Conservation (phyloP, 1,140 invertebrate species). For the Glomeris maerens region DNA sequence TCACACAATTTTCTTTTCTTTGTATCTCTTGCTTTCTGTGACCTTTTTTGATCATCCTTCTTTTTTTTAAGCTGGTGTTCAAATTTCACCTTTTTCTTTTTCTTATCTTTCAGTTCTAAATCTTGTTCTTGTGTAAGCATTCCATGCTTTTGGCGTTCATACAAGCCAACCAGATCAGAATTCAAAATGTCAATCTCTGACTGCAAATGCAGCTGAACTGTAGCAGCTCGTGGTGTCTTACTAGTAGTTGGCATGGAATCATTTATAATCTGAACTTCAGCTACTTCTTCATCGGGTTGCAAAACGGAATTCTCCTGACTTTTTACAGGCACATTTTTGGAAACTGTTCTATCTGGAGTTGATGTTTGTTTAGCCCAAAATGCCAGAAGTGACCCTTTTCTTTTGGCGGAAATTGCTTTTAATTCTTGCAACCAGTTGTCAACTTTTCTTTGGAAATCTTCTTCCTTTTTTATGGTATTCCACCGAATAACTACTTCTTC, state of each 20-base stretch:
- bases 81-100: not conserved
- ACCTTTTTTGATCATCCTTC: constrained; percentile 3
- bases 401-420: not conserved
- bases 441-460: not conserved
- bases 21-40: constrained; percentile 3
- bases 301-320: not conserved
- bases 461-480: not conserved
- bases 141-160: not conserved
- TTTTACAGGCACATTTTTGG: not conserved
- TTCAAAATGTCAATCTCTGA: too few relatives aligned
- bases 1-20: constrained; percentile 1
- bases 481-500: not conserved
- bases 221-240: not conserved
- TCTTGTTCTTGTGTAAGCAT: not conserved
- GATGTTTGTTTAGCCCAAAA: not conserved
- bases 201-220: too few relatives aligned
- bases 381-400: not conserved
- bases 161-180: constrained; percentile 6
- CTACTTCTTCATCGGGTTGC: not conserved
- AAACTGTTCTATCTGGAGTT: not conserved
- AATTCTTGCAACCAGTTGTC: not conserved
- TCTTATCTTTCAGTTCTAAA: not conserved
- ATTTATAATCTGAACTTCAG: too few relatives aligned
- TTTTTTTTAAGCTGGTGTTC: not conserved
- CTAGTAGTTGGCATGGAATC: too few relatives aligned